Evolutionary conservation across 2,888 invertebrate genomes (phyloP).

Genomic region (Sphecodes monilicornis): DNA sequence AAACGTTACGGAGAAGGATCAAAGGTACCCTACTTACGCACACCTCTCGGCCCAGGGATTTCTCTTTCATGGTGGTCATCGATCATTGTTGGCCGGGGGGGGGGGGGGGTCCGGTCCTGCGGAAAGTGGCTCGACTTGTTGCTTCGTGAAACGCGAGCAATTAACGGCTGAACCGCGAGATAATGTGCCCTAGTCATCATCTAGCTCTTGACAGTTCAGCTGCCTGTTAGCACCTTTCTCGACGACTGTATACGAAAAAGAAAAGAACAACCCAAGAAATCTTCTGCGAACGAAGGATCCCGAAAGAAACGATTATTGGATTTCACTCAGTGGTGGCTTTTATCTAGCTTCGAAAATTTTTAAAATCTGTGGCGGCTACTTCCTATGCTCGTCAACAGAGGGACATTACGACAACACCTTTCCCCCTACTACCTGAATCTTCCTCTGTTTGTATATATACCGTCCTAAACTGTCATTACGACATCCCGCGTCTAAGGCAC

Average conservation of each 20-base stretch:
- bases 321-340: background rate
- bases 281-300: background rate
- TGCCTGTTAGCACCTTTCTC: background rate
- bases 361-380: too few relatives aligned
- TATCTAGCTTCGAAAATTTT: too few relatives aligned
- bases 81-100: conserved; percentile 32
- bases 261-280: background rate
- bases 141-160: background rate
- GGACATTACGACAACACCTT: too few relatives aligned
- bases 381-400: too few relatives aligned
- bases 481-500: too few relatives aligned
- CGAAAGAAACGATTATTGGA: background rate
- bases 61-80: conserved; percentile 54
- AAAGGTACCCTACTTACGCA: conserved; percentile 65
- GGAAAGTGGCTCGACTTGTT: conserved; percentile 26
- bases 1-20: conserved; percentile 63
- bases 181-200: background rate
- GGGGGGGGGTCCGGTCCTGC: background rate
- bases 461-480: too few relatives aligned
- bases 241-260: background rate
- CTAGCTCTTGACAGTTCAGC: background rate
- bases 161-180: conserved; percentile 7
- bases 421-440: too few relatives aligned
- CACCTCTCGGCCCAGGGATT: conserved; percentile 42
- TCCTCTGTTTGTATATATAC: too few relatives aligned